These are phyloP conservation scores for Synanthedon andrenaeformis DNA, from an alignment of 2,888 invertebrate genomes.

Conservation along the genomic window DNA sequence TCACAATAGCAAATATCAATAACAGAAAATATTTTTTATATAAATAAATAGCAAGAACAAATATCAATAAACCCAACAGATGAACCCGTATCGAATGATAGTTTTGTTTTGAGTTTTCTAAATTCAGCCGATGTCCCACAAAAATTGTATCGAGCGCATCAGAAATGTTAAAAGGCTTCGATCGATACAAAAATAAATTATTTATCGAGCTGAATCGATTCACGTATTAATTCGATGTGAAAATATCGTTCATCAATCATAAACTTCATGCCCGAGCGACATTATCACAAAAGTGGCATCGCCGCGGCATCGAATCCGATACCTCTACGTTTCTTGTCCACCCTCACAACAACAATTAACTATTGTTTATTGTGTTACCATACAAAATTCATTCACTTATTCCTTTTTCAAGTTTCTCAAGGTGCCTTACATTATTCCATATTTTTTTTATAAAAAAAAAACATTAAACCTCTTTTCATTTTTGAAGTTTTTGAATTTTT, in stretches of 20 bases:
- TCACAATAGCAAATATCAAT: too few species aligned
- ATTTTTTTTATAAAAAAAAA: too few species aligned
- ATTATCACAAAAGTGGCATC: constrained; percentile 46
- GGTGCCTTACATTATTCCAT: too few species aligned
- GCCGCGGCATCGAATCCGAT: constrained; percentile 12
- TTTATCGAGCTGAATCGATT: constrained; percentile 43
- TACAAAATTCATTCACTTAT: constrained; percentile 2
- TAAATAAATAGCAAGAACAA: too few species aligned
- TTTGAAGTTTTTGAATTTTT: too few species aligned
- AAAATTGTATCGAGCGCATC: constrained; percentile 33
- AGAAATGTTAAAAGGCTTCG: constrained; percentile 27
- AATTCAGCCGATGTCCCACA: constrained; percentile 21
- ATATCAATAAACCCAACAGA: not conserved
- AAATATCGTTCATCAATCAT: constrained; percentile 60
- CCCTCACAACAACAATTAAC: constrained; percentile 29
- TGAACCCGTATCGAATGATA: not conserved
- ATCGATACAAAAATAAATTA: constrained; percentile 49
- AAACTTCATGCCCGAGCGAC: constrained; percentile 38
- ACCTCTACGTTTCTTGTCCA: constrained; percentile 12
- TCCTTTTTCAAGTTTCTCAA: not conserved
- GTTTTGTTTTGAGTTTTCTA: constrained; percentile 3
- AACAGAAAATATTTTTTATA: too few species aligned
- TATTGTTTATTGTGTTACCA: constrained; percentile 44
- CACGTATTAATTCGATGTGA: constrained; percentile 53
- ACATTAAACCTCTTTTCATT: too few species aligned